These are phyloP conservation scores for Oceanodroma tethys DNA, from an alignment of 2,113 vertebrate genomes.

Conservation along the genomic window DNA sequence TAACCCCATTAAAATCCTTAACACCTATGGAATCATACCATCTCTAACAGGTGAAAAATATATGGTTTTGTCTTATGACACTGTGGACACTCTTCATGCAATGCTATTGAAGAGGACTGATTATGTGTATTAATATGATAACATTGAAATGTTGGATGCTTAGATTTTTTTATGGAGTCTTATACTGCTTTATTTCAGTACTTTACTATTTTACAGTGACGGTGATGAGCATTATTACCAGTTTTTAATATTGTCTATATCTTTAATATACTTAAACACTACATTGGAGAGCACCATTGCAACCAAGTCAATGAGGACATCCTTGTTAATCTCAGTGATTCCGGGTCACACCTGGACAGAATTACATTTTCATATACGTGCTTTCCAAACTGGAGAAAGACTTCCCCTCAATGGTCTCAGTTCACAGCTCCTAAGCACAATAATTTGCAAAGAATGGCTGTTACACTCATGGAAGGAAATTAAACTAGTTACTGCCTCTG, in stretches of 20 bases:
- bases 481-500: constrained; percentile 24
- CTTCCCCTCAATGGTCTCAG: background rate
- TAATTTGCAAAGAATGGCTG: constrained; percentile 17
- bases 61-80: background rate
- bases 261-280: background rate
- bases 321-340: background rate
- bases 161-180: background rate
- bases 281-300: background rate
- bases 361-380: background rate
- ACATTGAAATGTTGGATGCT: background rate
- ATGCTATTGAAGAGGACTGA: background rate
- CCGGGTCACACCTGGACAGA: background rate
- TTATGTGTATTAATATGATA: background rate
- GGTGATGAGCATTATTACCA: background rate
- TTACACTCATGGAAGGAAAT: constrained; percentile 20
- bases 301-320: background rate
- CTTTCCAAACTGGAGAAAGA: background rate
- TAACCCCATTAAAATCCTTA: background rate
- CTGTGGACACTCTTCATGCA: background rate
- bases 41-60: background rate
- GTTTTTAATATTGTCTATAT: background rate
- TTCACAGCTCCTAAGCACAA: constrained; percentile 8
- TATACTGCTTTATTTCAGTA: background rate
- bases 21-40: background rate
- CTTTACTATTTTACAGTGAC: background rate